These are phyloP conservation scores for Dynastes hyllus DNA, from an alignment of 2,888 invertebrate species.

Conservation along the genomic window DNA sequence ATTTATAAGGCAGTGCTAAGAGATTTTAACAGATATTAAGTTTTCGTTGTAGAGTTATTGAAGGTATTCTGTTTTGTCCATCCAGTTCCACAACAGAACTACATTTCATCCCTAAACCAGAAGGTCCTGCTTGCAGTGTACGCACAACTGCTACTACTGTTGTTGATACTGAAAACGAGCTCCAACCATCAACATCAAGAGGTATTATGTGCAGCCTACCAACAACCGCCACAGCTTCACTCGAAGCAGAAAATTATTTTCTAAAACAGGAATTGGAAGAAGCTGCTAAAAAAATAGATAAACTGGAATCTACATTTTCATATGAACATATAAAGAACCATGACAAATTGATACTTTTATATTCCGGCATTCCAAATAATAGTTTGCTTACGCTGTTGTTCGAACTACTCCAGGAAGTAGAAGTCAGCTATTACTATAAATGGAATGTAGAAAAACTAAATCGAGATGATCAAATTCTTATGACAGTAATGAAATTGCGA, in stretches of 20 bases:
- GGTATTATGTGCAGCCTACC: too few relatives aligned
- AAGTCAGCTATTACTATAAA: constrained; percentile 52
- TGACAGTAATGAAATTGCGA: constrained; percentile 56
- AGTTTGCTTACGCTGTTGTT: not conserved
- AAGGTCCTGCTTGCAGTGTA: not conserved
- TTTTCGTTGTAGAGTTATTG: not conserved
- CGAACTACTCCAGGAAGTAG: constrained; percentile 16
- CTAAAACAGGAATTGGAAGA: not conserved
- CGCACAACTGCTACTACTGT: not conserved
- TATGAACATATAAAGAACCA: constrained; percentile 54
- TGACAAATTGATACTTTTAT: constrained; percentile 49
- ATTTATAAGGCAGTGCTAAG: not conserved
- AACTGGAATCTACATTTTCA: constrained; percentile 50
- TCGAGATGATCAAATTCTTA: constrained; percentile 52
- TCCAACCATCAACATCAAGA: too few relatives aligned
- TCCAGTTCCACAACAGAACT: not conserved
- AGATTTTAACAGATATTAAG: not conserved
- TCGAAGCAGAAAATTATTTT: constrained; percentile 13
- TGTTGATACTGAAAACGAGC: not conserved
- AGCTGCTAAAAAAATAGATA: constrained; percentile 45
- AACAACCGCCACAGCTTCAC: not conserved
- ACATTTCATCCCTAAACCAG: not conserved
- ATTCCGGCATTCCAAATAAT: constrained; percentile 54
- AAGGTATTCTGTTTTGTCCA: not conserved
- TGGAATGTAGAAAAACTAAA: constrained; percentile 52